phyloP scores from a whole-genome alignment of 2,888 invertebrate genomes.

The Arrhopalites spinosus region DNA sequence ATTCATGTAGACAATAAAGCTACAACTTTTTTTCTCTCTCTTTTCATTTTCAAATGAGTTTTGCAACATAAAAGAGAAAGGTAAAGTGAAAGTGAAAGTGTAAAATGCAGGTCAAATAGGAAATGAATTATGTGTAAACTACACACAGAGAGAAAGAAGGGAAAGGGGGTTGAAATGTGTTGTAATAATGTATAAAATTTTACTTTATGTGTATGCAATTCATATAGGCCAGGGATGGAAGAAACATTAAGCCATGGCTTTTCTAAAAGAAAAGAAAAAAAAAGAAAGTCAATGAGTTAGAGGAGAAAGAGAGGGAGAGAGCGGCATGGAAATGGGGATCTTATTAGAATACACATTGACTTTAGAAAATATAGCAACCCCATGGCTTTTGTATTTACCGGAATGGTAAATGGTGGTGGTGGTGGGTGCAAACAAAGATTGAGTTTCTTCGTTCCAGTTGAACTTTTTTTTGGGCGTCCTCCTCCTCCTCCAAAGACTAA shows the following conservation, averaged over 20 bases:
- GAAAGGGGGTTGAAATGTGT: too few relatives aligned
- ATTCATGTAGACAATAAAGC: too few relatives aligned
- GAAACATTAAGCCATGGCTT: neutral
- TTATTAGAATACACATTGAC: slow-evolving; percentile 9
- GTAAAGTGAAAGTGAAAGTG: neutral
- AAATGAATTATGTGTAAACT: neutral
- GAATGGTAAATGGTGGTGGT: neutral
- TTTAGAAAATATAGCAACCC: neutral
- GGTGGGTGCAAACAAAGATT: slow-evolving; percentile 22
- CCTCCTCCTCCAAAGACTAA: slow-evolving; percentile 4
- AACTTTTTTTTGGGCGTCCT: slow-evolving; percentile 7
- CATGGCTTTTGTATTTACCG: neutral
- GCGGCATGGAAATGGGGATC: neutral
- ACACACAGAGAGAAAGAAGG: too few relatives aligned
- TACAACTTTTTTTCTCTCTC: neutral
- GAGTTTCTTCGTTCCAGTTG: slow-evolving; percentile 21
- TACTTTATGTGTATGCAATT: neutral
- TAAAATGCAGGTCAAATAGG: slow-evolving; percentile 4
- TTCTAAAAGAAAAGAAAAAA: neutral
- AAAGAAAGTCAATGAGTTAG: neutral
- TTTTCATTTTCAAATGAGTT: neutral
- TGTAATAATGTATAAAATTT: neutral
- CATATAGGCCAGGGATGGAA: neutral
- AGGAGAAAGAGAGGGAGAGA: neutral
- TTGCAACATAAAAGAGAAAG: too few relatives aligned